Evolutionary conservation across 2,797 vertebrate genomes (phyloP).

Genomic region (Trachops cirrhosus): DNA sequence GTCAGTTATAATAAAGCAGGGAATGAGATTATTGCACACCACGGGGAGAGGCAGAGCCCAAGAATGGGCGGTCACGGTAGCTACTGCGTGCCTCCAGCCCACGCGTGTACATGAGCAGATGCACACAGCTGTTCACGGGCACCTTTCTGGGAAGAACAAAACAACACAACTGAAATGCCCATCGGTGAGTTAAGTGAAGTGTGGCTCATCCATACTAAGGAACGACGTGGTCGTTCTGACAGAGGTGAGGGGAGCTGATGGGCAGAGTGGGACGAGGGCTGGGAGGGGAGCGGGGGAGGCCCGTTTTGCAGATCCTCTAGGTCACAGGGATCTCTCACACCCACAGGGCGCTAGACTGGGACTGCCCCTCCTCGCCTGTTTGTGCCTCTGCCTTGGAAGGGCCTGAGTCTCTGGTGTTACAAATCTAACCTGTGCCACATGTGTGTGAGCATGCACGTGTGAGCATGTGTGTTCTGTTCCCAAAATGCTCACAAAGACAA

Average conservation of each 20-base stretch:
- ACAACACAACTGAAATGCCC: not conserved
- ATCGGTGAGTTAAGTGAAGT: not conserved
- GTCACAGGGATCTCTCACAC: too few relatives aligned
- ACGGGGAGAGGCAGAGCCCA: not conserved
- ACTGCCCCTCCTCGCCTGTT: not conserved
- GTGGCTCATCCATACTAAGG: too few relatives aligned
- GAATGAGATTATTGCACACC: not conserved
- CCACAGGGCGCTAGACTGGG: not conserved
- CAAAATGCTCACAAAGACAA: not conserved
- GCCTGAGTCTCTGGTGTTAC: rapidly evolving
- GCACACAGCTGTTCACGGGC: not conserved
- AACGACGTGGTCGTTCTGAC: not conserved
- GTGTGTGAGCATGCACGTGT: not conserved
- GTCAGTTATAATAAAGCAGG: not conserved
- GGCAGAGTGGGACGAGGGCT: too few relatives aligned
- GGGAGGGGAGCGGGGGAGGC: rapidly evolving
- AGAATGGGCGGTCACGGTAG: not conserved
- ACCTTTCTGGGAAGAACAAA: not conserved
- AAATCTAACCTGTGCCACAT: not conserved
- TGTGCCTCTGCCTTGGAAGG: not conserved
- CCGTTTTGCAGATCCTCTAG: too few relatives aligned
- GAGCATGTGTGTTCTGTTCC: not conserved
- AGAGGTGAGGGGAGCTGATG: not conserved
- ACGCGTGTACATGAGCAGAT: rapidly evolving
- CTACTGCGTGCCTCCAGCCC: not conserved